Evolutionary conservation across 2,797 vertebrate species (phyloP).

Genomic region (Danio albolineatus): DNA sequence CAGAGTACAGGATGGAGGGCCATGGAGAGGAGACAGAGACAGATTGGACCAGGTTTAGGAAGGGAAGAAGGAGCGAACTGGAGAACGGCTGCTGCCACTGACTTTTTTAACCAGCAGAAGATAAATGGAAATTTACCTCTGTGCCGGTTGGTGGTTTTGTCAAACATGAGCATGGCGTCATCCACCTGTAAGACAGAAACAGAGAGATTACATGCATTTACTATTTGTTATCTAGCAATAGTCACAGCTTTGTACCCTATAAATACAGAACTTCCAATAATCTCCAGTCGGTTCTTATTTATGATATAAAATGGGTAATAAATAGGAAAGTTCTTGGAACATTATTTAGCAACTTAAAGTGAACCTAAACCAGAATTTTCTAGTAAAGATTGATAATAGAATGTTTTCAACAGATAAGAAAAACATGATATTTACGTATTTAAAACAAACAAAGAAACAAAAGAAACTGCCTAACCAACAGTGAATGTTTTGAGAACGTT

Average conservation of each 20-base stretch:
- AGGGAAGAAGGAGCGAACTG: not conserved
- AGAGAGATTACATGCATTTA: not conserved
- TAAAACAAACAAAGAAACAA: no score
- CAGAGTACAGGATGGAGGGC: conserved; percentile 44
- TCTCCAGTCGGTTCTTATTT: no score
- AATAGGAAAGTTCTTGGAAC: not conserved
- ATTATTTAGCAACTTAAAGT: no score
- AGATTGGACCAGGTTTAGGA: conserved; percentile 21
- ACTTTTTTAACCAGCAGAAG: conserved; percentile 5
- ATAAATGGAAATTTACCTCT: conserved; percentile 84
- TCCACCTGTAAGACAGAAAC: conserved; percentile 86
- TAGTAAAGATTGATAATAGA: no score
- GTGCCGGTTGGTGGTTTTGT: conserved; percentile 99
- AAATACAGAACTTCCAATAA: not conserved
- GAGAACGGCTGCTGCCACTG: not conserved
- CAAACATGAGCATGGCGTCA: conserved; percentile 99
- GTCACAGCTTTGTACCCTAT: not conserved
- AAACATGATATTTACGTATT: no score
- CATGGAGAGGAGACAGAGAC: conserved; percentile 33
- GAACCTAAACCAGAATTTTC: no score
- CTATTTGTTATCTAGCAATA: not conserved
- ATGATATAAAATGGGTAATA: no score
- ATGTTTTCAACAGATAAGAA: no score
- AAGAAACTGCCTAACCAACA: no score
- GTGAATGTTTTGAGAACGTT: no score